Conservation (phyloP, 1,140 invertebrate genomes). For the Homarus americanus region DNA sequence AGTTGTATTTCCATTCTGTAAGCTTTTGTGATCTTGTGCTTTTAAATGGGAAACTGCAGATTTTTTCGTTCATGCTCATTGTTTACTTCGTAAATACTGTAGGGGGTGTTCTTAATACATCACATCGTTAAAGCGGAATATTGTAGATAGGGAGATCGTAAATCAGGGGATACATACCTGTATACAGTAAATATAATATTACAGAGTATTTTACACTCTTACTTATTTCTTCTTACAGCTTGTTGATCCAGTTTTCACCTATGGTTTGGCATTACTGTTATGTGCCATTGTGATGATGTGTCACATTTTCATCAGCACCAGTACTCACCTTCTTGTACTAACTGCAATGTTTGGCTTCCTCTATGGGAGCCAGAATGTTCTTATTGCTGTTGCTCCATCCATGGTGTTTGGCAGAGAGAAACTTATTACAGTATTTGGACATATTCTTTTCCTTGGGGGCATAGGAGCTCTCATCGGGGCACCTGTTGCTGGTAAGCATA, state of each 20-base stretch:
- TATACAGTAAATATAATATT: no score
- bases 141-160: no score
- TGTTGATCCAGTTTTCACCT: conserved; percentile 36
- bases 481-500: conserved; percentile 48
- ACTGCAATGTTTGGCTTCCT: conserved; percentile 35
- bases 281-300: conserved; percentile 22
- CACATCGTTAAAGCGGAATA: no score
- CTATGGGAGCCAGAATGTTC: conserved; percentile 43
- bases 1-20: no score
- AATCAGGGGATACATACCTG: no score
- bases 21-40: no score
- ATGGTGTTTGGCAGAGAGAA: conserved; percentile 53
- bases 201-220: no score
- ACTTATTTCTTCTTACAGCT: conserved; percentile 11
- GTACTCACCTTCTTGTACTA: conserved; percentile 17
- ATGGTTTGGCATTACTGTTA: conserved; percentile 1
- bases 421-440: conserved; percentile 47
- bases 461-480: conserved; percentile 53
- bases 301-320: conserved; percentile 34
- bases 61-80: no score
- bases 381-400: conserved; percentile 53
- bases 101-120: no score
- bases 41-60: no score
- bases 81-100: no score
- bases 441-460: conserved; percentile 62